Evolutionary conservation across 1,140 invertebrate genomes (phyloP).

Genomic region (Musca domestica): DNA sequence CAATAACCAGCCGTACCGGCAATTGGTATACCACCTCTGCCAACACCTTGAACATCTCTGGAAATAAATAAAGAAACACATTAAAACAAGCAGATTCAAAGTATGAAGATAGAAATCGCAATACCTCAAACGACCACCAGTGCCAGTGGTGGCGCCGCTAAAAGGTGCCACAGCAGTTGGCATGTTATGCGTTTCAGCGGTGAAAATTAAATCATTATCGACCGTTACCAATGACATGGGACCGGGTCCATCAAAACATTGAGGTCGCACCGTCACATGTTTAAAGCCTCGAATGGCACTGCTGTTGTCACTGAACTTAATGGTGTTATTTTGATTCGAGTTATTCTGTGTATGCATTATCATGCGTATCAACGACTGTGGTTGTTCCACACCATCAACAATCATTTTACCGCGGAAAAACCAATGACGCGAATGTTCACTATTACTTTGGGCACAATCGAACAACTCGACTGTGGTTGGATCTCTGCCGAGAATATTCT

Average conservation of each 20-base stretch:
- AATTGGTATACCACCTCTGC: conserved; percentile 86
- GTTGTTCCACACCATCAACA: conserved; percentile 75
- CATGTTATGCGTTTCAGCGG: conserved; percentile 98
- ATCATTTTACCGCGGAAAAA: conserved; percentile 89
- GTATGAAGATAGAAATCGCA: not conserved
- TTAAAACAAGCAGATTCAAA: not conserved
- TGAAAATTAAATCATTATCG: conserved; percentile 93
- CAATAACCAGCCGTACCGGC: conserved; percentile 96
- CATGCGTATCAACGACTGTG: conserved; percentile 86
- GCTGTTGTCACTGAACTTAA: conserved; percentile 97
- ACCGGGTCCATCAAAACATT: conserved; percentile 62
- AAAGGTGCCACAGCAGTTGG: conserved; percentile 92
- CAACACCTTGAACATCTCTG: conserved; percentile 91
- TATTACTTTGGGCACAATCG: conserved; percentile 98
- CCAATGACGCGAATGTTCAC: conserved; percentile 90
- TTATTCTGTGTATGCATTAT: conserved; percentile 85
- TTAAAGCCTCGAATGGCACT: conserved; percentile 88
- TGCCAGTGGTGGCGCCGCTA: conserved; percentile 95
- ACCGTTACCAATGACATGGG: conserved; percentile 60
- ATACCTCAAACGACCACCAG: conserved; percentile 79
- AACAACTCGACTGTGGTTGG: conserved; percentile 97
- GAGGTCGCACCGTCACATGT: conserved; percentile 66
- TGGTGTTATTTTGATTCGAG: conserved; percentile 92
- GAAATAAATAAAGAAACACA: not conserved
- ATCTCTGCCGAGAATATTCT: conserved; percentile 80